phyloP scores from a whole-genome alignment of 2,113 vertebrate genomes.

The Chlorocebus sabaeus region DNA sequence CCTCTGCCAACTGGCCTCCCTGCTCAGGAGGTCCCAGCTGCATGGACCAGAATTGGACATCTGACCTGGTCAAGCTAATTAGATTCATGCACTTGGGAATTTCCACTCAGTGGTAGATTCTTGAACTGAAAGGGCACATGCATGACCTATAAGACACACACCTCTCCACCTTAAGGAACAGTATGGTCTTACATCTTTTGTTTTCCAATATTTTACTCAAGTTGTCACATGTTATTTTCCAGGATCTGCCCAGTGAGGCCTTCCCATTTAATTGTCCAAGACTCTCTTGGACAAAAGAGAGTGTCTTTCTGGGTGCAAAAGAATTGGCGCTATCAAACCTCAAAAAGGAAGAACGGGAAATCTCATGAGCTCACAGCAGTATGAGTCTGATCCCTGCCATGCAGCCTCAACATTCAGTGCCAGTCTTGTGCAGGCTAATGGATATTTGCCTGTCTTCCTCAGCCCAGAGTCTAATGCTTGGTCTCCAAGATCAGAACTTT shows the following conservation, averaged over 20 bases:
- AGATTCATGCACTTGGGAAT: neutral
- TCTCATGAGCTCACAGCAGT: neutral
- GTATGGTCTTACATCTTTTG: slow-evolving; percentile 2
- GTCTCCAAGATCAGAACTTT: neutral
- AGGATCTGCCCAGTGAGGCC: neutral
- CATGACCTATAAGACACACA: neutral
- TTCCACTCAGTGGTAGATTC: neutral
- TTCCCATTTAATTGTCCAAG: neutral
- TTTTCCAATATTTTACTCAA: neutral
- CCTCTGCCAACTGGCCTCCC: neutral
- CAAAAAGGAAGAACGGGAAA: neutral
- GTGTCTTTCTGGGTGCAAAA: slow-evolving; percentile 11
- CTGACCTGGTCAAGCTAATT: neutral
- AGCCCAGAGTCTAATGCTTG: neutral
- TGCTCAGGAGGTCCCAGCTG: neutral
- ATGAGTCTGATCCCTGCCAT: neutral
- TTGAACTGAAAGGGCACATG: neutral
- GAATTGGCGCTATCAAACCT: neutral
- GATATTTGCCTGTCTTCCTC: neutral
- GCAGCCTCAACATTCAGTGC: neutral
- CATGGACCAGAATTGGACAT: neutral
- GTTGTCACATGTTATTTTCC: neutral
- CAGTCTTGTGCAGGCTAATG: neutral
- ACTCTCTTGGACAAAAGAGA: neutral
- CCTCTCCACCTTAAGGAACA: neutral